Base-by-base conservation (phyloP, 1,140 invertebrate species). In the Diorhabda sublineata region DNA sequence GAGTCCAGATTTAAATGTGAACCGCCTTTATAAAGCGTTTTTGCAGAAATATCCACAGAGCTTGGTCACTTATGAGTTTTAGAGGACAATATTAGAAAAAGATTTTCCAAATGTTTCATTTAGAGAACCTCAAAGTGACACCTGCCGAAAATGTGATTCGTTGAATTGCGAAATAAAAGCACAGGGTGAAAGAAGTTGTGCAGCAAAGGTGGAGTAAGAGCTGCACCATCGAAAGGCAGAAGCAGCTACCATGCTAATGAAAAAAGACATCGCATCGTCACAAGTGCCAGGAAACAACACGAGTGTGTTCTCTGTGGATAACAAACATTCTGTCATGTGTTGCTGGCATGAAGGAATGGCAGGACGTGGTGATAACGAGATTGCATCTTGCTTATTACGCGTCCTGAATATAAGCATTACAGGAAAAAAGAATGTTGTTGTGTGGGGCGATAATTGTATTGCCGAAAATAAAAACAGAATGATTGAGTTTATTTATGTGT, bases 401-500 rank as follows among this genome's bases (percentile, higher is more conserved):
- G 66, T 67, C 6, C 66, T 61, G 8, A 70, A 70, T 61, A 67
- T 45, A 7, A 58, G 45, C 42, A 52, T 67, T 45, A 56, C 44
- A 42, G 2, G 60, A 4, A 70, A 70, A 67, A 66, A 42, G 52
- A 61, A 67, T 56, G 7, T 67, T n/a, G 52, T 67, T 63, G 57
- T 70, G 57, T 70, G 65, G 64, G 58, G 69, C 44, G 65, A 58
- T 45, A 66, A 69, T 47, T 70, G 64, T 44, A 41, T 11, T 5
- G 65, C 7, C 41, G 59, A 70, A 45, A 64, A 45, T 43, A 69
- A 69, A 71, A 65, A 58, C 43, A 65, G 52, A 62, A 69, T 69
- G 64, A 62, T 72, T 44, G 52, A 69, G 8, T 72, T 69, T 62
- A 42, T 66, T 59, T 73, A 68, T 42, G 9, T 68, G 11, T 73